These are phyloP conservation scores for Physella acuta DNA, from an alignment of 1,140 invertebrate genomes.

Conservation along the genomic window DNA sequence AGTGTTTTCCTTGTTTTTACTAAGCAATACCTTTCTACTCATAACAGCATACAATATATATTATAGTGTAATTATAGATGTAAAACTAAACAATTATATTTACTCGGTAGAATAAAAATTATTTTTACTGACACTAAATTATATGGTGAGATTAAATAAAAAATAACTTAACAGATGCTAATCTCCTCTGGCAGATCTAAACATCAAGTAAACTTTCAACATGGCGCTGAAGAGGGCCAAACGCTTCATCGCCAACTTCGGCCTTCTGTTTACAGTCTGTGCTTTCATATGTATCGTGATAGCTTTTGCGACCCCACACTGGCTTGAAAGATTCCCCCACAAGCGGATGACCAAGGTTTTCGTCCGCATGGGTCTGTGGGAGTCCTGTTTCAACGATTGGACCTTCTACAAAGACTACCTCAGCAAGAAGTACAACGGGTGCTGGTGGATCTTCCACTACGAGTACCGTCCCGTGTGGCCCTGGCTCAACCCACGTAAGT, in stretches of 20 bases:
- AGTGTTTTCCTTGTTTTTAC: too few relatives aligned
- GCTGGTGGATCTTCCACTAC: slow-evolving; percentile 88
- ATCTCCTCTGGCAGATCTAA: too few relatives aligned
- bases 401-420: slow-evolving; percentile 88
- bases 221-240: slow-evolving; percentile 34
- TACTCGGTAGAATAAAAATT: too few relatives aligned
- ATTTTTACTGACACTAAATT: too few relatives aligned
- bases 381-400: slow-evolving; percentile 91
- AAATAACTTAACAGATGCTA: too few relatives aligned
- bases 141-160: too few relatives aligned
- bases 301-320: slow-evolving; percentile 89
- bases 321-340: slow-evolving; percentile 81
- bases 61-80: too few relatives aligned
- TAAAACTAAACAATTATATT: too few relatives aligned
- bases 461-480: slow-evolving; percentile 89
- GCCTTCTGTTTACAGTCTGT: slow-evolving; percentile 40
- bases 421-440: slow-evolving; percentile 86
- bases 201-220: slow-evolving; percentile 23
- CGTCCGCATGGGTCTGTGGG: slow-evolving; percentile 82
- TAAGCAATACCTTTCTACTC: too few relatives aligned
- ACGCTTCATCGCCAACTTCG: slow-evolving; percentile 38
- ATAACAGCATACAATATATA: too few relatives aligned
- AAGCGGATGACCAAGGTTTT: slow-evolving; percentile 77
- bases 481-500: slow-evolving; percentile 79
- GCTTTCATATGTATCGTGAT: slow-evolving; percentile 68